Evolutionary conservation across 2,888 invertebrate species (phyloP).

Genomic region (Meandrusa payeni): DNA sequence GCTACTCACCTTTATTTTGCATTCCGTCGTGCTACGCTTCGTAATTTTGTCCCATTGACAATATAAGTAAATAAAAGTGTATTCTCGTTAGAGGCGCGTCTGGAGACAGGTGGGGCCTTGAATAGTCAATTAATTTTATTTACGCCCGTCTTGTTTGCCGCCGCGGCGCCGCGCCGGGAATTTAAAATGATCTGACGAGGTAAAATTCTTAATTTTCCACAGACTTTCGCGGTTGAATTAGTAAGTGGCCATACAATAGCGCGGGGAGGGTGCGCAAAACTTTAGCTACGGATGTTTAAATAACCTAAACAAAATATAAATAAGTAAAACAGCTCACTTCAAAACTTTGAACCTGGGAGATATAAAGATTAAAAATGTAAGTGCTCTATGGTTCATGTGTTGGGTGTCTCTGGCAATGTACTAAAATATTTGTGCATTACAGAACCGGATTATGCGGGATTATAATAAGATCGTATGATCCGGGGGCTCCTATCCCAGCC

Average conservation of each 20-base stretch:
- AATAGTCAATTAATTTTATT: constrained; percentile 54
- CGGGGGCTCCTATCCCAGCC: no score
- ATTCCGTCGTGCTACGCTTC: neutral
- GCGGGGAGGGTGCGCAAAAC: constrained; percentile 1
- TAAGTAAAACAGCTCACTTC: no score
- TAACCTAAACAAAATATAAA: no score
- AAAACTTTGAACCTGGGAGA: no score
- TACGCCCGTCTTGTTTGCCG: constrained; percentile 38
- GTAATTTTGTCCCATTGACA: constrained; percentile 20
- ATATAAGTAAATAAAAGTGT: constrained; percentile 26
- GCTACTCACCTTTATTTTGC: neutral
- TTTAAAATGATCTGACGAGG: constrained; percentile 34
- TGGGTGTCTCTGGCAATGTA: no score
- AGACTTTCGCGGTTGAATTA: constrained; percentile 33
- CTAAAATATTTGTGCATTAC: no score
- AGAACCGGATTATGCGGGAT: no score
- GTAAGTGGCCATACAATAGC: constrained; percentile 26
- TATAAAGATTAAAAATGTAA: no score
- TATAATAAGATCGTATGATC: neutral
- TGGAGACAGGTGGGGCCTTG: constrained; percentile 38
- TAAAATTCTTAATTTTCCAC: constrained; percentile 36
- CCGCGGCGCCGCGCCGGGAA: constrained; percentile 33
- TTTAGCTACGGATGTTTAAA: neutral
- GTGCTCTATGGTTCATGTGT: no score
- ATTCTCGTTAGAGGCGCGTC: constrained; percentile 28